phyloP scores from a whole-genome alignment of 1,140 invertebrate species.

The Acromyrmex heyeri region DNA sequence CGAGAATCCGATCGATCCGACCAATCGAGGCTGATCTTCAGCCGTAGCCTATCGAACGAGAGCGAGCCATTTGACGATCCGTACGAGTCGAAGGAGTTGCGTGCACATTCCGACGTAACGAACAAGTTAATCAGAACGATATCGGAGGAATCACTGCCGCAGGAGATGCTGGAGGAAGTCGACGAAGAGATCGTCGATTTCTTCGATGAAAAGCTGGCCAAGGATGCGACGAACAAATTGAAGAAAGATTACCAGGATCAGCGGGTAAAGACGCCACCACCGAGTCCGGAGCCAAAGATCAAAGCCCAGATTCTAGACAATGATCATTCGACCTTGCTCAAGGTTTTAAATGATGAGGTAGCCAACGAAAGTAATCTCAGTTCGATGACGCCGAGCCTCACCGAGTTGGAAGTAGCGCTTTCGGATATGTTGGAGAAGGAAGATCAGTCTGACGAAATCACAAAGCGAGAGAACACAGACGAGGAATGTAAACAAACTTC shows the following conservation, averaged over 20 bases:
- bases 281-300: conserved; percentile 80
- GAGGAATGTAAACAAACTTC: conserved; percentile 48
- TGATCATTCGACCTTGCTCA: conserved; percentile 78
- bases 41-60: conserved; percentile 79
- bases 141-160: conserved; percentile 84
- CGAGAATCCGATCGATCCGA: conserved; percentile 56
- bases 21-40: conserved; percentile 66
- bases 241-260: conserved; percentile 61
- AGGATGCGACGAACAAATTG: conserved; percentile 66
- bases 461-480: conserved; percentile 14
- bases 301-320: conserved; percentile 73
- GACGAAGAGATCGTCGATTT: conserved; percentile 75
- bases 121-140: conserved; percentile 78
- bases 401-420: conserved; percentile 83
- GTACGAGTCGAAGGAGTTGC: conserved; percentile 79
- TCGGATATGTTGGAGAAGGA: conserved; percentile 84
- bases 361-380: conserved; percentile 80
- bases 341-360: conserved; percentile 77
- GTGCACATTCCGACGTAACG: conserved; percentile 68
- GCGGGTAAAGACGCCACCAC: conserved; percentile 78
- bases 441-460: conserved; percentile 65
- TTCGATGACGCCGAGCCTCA: conserved; percentile 85
- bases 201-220: conserved; percentile 73
- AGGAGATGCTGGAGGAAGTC: conserved; percentile 80
- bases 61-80: conserved; percentile 79